Percentiles rank a stretch among this genome's conserved stretches.
These are phyloP conservation scores for Astreopora myriophthalma DNA, from an alignment of 64 coral and sea anemone genomes.

Conservation along the genomic window DNA sequence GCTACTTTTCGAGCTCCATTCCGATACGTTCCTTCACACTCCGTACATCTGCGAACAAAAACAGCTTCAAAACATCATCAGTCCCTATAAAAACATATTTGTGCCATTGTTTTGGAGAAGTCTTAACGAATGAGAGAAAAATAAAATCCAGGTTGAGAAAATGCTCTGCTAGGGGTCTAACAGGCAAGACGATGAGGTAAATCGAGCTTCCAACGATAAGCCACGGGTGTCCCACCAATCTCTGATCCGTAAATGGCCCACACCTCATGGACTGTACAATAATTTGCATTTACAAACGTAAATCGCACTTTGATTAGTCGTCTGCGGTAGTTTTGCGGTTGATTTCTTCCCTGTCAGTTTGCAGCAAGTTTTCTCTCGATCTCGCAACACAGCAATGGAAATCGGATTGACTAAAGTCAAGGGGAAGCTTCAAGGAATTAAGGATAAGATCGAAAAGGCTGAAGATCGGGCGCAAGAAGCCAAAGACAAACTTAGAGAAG, in stretches of 20 bases:
- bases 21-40: background rate
- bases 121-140: background rate
- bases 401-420: slow-evolving; percentile 52
- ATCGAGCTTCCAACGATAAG: background rate
- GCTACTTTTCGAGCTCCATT: background rate
- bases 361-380: background rate
- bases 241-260: background rate
- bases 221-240: background rate
- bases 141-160: background rate
- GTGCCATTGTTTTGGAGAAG: background rate
- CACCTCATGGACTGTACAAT: background rate
- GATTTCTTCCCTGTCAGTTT: background rate
- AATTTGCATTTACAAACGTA: slow-evolving; percentile 35
- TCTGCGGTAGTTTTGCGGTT: background rate
- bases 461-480: slow-evolving; percentile 29
- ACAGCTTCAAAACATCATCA: background rate
- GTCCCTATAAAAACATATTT: background rate
- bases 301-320: background rate
- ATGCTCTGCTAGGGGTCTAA: background rate
- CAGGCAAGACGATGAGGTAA: slow-evolving; percentile 5
- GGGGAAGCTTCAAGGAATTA: slow-evolving; percentile 51
- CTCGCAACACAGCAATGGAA: background rate
- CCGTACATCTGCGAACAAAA: background rate
- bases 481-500: slow-evolving; percentile 25
- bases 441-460: slow-evolving; percentile 65